Base-by-base conservation (phyloP, 2,797 vertebrate species). In the Rhinichthys osculus region DNA sequence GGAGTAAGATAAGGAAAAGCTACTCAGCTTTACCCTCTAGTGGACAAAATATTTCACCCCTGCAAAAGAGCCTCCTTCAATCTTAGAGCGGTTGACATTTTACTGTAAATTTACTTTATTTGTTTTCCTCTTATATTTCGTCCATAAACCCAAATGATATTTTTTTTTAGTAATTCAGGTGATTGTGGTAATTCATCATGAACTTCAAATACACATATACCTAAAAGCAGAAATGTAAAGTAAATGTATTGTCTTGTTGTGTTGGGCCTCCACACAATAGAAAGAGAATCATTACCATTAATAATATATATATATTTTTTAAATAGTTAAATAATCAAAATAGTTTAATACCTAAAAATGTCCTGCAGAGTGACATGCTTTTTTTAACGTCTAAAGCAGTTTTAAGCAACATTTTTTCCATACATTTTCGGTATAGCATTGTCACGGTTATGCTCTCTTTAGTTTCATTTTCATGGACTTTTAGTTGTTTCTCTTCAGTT, bases 1-100 rank as follows among this genome's bases (percentile, higher is more conserved):
- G 40, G 27, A 27, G 11, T 64, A 17, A 59, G 38, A 27, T 30
- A 8, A 54, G 14, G 16, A 71, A 9, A 64, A 83, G 44, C 5
- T 9, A 14, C 57, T 40, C 72, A 67, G 59, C 23, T 52, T 6
- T 76, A 77, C 72, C 72, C 33, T 83, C 59, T 67, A 11, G 42
- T 52, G 82, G 82, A 40, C 23, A 66, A 83, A 14, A 40, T 21
- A 17, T 81, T 78, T 54, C 7, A 6, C 7, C 57, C 3, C 3
- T 59, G 14, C 21, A n/a, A 81, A 81, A 33, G 4, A 40, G 13
- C 33, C 33, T 62, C 4, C 14, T 77, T 78, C 2, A 42, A 38
- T 23, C 33, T 23, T 42, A 10, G 13, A n/a, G 35, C 14, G 5
- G 38, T 2, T 64, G 3, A 64, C 14, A 64, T 79, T 19, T 30